Percentiles rank a stretch among this genome's conserved stretches.
These are phyloP conservation scores for Echinops telfairi DNA, from an alignment of 2,113 vertebrate species.

Conservation along the genomic window DNA sequence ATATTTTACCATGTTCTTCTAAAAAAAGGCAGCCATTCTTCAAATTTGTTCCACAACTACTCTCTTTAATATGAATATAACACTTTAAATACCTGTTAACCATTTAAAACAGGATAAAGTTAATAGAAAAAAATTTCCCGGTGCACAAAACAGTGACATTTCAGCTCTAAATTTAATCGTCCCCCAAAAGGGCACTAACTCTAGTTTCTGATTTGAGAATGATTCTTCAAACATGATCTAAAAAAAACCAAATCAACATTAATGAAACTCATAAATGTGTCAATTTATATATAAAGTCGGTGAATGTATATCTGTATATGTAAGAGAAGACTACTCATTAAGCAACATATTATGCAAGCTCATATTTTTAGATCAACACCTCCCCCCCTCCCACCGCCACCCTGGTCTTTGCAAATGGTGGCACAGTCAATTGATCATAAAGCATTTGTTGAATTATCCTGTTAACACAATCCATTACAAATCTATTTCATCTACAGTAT, in stretches of 20 bases:
- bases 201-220: conserved; percentile 30
- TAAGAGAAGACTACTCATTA: not conserved
- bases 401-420: conserved; percentile 58
- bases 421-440: conserved; percentile 54
- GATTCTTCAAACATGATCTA: conserved; percentile 41
- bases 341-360: not conserved
- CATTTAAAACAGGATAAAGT: conserved; percentile 9
- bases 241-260: conserved; percentile 45
- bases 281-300: conserved; percentile 5
- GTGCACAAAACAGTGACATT: not conserved
- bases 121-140: not conserved
- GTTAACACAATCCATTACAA: conserved; percentile 66
- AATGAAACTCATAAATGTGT: not conserved
- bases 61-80: conserved; percentile 15
- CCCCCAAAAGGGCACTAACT: not conserved
- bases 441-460: conserved; percentile 56
- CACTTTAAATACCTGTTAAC: conserved; percentile 21
- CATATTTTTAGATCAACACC: conserved; percentile 54
- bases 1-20: conserved; percentile 46
- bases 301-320: too few relatives aligned
- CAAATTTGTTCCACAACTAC: conserved; percentile 18
- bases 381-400: not conserved
- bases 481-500: conserved; percentile 66
- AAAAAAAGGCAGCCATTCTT: not conserved
- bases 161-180: not conserved